Base-by-base conservation (phyloP, 2,113 vertebrate genomes). In the Heptranchias perlo region DNA sequence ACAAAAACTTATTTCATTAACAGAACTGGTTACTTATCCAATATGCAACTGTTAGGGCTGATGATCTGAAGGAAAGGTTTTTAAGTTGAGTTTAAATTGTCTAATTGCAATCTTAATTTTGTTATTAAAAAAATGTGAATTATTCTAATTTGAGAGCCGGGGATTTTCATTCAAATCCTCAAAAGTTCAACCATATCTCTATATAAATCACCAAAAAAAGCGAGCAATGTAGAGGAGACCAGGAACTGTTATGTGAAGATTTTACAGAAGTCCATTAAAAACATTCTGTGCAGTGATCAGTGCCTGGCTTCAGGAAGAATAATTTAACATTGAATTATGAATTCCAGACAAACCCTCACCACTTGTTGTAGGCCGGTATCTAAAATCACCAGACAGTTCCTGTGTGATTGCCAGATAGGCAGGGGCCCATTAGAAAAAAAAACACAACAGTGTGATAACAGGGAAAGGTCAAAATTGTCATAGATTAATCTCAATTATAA, bases 401-500 rank as follows among this genome's bases (percentile, higher is more conserved):
- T 69, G 58, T 95, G 94, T 69, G 94, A 95, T 95, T 52, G 62
- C 64, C 94, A 95, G 94, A 95, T 95, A 95, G 65, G 94, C 65
- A 69, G 64, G 94, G 65, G 49, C 94, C 94, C 65, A 95, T 95
- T 95, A 69, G 65, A 73, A 69, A 95, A 95, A 92, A 95, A 95
- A 95, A 95, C 94, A 69, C 94, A 95, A 69, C 64, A 49, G 44
- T 69, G 94, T 95, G 94, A 95, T 95, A 95, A 95, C 94, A 73
- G 94, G 65, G 44, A 99, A 99, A 99, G 99, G 99, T 99, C 99
- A 99, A 97, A 96, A 97, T 98, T 97, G 98, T 99, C 94, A 99
- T 98, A 99, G 98, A 99, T 98, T 99, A 98, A 99, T 99, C 98
- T 99, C 98, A 98, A 98, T 99, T 99, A 99, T 98, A 98, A 97